A percentile compares a stretch with the other conserved stretches of the same genome.
Evolutionary conservation across 92 coral and sea anemone species (phyloP).

Genomic region (Plumapathes pennacea): DNA sequence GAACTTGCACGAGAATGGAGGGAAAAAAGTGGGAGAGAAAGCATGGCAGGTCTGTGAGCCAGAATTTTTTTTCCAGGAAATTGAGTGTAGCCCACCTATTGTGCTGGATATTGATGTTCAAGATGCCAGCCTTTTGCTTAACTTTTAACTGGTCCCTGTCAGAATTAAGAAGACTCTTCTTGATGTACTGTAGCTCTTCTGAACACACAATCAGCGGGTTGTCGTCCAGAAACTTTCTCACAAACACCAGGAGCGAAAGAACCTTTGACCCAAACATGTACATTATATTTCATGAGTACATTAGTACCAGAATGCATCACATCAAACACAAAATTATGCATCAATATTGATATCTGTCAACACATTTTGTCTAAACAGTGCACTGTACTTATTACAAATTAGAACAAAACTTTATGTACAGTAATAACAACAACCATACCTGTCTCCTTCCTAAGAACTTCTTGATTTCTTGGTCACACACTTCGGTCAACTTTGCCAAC

Average conservation of each 20-base stretch:
- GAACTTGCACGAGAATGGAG: no score
- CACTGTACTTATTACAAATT: neutral
- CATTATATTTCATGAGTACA: no score
- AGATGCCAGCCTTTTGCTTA: slow-evolving; percentile 84
- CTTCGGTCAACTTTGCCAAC: slow-evolving; percentile 69
- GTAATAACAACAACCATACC: slow-evolving; percentile 24
- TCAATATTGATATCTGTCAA: no score
- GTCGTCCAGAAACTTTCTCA: slow-evolving; percentile 90
- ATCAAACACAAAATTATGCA: no score
- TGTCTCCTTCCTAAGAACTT: slow-evolving; percentile 79
- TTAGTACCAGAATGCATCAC: no score
- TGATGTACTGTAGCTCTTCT: slow-evolving; percentile 83
- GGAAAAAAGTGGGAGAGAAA: no score
- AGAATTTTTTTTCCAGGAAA: no score
- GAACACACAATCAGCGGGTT: slow-evolving; percentile 93
- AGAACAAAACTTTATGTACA: neutral
- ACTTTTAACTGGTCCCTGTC: slow-evolving; percentile 79
- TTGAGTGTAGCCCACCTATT: slow-evolving; percentile 72
- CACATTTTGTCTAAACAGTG: no score
- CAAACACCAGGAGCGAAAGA: slow-evolving; percentile 58
- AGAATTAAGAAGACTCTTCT: slow-evolving; percentile 63
- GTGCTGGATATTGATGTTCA: slow-evolving; percentile 63
- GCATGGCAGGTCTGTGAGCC: no score
- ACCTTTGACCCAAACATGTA: no score
- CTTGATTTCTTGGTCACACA: slow-evolving; percentile 88